phyloP scores from a whole-genome alignment of 2,888 invertebrate species.

The Oegoconia quadripuncta region DNA sequence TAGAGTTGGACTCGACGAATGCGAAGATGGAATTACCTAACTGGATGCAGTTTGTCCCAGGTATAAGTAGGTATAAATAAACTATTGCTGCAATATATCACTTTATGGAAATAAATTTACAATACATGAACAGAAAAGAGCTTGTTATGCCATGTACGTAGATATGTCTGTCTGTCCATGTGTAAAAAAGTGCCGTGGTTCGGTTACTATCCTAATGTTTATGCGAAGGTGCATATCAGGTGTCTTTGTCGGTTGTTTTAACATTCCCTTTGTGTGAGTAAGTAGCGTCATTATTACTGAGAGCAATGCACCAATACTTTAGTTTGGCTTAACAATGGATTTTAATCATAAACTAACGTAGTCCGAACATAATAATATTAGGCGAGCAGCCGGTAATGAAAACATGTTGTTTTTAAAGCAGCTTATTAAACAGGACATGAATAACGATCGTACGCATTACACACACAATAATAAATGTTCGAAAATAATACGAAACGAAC shows the following conservation, averaged over 20 bases:
- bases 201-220: too few relatives aligned
- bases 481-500: conserved; percentile 72
- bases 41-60: too few relatives aligned
- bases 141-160: too few relatives aligned
- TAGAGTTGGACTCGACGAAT: too few relatives aligned
- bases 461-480: conserved; percentile 66
- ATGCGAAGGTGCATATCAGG: too few relatives aligned
- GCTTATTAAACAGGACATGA: conserved; percentile 73
- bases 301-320: conserved; percentile 6
- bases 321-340: conserved; percentile 10
- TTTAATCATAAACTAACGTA: conserved; percentile 13
- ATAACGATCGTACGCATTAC: conserved; percentile 66
- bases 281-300: not conserved
- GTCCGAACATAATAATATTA: conserved; percentile 13
- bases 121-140: too few relatives aligned
- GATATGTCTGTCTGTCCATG: too few relatives aligned
- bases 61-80: too few relatives aligned
- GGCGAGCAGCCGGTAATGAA: conserved; percentile 51
- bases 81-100: too few relatives aligned
- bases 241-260: not conserved
- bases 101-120: too few relatives aligned
- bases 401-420: conserved; percentile 75
- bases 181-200: too few relatives aligned
- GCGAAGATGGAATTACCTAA: too few relatives aligned
- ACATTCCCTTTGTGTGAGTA: not conserved